phyloP scores from a whole-genome alignment of 2,113 vertebrate species.

The Rhea americana region DNA sequence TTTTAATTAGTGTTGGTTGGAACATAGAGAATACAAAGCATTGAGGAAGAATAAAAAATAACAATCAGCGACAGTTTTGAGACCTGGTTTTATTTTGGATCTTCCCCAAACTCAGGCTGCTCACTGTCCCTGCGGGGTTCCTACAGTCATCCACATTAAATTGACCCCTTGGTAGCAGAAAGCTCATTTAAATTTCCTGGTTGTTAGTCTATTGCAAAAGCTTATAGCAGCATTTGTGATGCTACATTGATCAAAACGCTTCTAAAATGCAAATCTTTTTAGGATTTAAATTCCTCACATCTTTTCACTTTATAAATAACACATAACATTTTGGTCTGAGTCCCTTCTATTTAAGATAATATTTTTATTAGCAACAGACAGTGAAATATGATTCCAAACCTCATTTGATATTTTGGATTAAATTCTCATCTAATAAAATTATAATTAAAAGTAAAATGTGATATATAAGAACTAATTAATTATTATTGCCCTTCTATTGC shows the following conservation, averaged over 20 bases:
- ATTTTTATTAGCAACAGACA: neutral
- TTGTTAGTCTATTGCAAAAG: neutral
- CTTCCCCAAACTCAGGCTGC: neutral
- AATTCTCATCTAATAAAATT: neutral
- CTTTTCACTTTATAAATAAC: neutral
- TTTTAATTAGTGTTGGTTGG: neutral
- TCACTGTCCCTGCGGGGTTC: neutral
- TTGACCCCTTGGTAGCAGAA: neutral
- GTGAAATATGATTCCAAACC: neutral
- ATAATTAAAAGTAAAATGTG: conserved; percentile 11
- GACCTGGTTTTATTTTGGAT: neutral
- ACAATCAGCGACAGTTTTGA: neutral
- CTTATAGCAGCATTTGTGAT: neutral
- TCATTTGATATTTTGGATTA: conserved; percentile 35
- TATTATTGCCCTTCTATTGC: neutral
- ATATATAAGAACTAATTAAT: conserved; percentile 19
- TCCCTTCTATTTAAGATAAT: neutral
- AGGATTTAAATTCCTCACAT: neutral
- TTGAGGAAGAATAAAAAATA: neutral
- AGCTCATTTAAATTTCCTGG: neutral
- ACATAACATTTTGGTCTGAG: neutral
- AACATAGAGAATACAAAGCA: neutral
- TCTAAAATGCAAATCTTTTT: neutral
- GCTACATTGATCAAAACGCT: neutral
- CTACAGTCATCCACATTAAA: neutral